phyloP scores from a whole-genome alignment of 1,140 invertebrate genomes.

The Apis laboriosa region DNA sequence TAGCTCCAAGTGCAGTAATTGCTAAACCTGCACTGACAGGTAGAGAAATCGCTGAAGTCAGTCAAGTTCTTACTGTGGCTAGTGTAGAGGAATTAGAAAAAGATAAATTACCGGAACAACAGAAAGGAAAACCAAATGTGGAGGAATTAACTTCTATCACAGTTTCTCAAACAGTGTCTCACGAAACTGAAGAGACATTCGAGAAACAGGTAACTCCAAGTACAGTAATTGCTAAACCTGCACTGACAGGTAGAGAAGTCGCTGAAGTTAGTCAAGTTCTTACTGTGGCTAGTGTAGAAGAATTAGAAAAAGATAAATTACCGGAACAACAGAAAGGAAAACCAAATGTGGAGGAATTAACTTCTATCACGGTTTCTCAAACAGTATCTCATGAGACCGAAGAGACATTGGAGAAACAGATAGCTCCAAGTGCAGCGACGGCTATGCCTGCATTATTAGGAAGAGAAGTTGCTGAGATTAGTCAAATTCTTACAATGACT shows the following conservation, averaged over 20 bases:
- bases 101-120: conserved; percentile 49
- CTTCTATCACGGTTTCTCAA: conserved; percentile 65
- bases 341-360: conserved; percentile 68
- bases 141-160: conserved; percentile 63
- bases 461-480: conserved; percentile 69
- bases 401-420: conserved; percentile 43
- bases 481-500: conserved; percentile 60
- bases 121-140: conserved; percentile 61
- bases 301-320: conserved; percentile 49
- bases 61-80: conserved; percentile 66
- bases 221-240: conserved; percentile 54
- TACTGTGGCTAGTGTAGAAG: conserved; percentile 60
- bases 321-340: conserved; percentile 67
- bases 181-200: conserved; percentile 68
- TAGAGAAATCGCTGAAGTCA: conserved; percentile 68
- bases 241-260: conserved; percentile 66
- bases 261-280: conserved; percentile 69
- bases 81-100: conserved; percentile 63
- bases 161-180: conserved; percentile 66
- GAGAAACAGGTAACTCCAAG: conserved; percentile 44
- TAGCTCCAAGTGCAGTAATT: conserved; percentile 48
- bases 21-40: conserved; percentile 62
- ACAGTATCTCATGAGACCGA: conserved; percentile 67
- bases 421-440: conserved; percentile 48
- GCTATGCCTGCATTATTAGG: conserved; percentile 61